Evolutionary conservation across 2,797 vertebrate genomes (phyloP).

Genomic region (Oryzias dopingdopingensis): DNA sequence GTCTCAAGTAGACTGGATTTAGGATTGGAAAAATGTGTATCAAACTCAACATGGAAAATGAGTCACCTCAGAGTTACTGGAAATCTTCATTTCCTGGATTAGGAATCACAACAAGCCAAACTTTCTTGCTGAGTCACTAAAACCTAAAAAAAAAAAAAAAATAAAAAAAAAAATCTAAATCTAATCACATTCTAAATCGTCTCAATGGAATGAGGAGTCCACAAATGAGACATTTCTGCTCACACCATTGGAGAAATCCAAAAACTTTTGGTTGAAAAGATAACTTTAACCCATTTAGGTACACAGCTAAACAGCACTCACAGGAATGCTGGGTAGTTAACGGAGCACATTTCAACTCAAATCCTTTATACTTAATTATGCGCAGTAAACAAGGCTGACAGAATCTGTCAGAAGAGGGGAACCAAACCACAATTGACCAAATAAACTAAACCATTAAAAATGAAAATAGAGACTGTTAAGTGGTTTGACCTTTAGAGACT

Average conservation of each 20-base stretch:
- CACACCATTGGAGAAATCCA: constrained; percentile 37
- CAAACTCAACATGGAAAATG: too few species aligned
- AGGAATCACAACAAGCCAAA: too few species aligned
- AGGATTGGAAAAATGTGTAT: too few species aligned
- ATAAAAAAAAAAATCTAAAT: too few species aligned
- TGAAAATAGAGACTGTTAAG: constrained; percentile 53
- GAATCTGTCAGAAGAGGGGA: constrained; percentile 47
- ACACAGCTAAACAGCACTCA: constrained; percentile 51
- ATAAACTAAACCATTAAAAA: constrained; percentile 52
- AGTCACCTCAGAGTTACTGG: too few species aligned
- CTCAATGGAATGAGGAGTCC: too few species aligned
- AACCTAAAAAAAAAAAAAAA: too few species aligned
- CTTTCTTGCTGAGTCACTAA: too few species aligned
- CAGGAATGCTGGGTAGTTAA: constrained; percentile 50
- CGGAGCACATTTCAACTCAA: constrained; percentile 46
- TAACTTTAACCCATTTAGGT: constrained; percentile 47
- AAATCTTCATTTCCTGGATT: too few species aligned
- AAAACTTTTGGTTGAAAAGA: constrained; percentile 69
- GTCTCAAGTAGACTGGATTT: too few species aligned
- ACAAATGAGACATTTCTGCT: constrained; percentile 5
- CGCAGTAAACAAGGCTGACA: constrained; percentile 39
- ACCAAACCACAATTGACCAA: constrained; percentile 53
- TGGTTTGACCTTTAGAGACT: constrained; percentile 49
- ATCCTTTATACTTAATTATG: constrained; percentile 49
- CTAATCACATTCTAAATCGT: too few species aligned